Evolutionary conservation across 1,140 invertebrate genomes (phyloP).

Genomic region (Aradophagus sp.): DNA sequence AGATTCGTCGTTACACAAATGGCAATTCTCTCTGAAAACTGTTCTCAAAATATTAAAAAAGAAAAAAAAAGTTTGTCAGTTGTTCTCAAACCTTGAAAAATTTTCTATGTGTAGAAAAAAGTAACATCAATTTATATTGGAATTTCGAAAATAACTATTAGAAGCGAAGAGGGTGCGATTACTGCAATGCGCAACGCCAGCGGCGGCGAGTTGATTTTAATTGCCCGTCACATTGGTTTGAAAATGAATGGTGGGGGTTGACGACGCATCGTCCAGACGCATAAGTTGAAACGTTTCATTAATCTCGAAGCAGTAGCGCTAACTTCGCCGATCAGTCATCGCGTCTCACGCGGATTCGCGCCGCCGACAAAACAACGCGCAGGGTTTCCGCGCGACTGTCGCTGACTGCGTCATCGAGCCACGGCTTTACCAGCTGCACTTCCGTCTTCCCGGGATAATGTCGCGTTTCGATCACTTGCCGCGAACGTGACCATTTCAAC

Average conservation of each 20-base stretch:
- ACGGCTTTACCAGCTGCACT: slow-evolving; percentile 32
- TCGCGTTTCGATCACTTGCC: slow-evolving; percentile 19
- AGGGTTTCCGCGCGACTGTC: slow-evolving; percentile 34
- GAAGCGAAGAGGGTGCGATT: no score
- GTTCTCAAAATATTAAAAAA: no score
- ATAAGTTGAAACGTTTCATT: slow-evolving; percentile 28
- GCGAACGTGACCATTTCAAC: slow-evolving; percentile 9
- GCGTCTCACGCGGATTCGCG: slow-evolving; percentile 32
- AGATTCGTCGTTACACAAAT: no score
- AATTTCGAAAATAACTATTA: no score
- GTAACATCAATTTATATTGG: no score
- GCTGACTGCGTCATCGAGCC: slow-evolving; percentile 7
- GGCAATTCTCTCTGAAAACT: no score
- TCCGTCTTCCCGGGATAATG: slow-evolving; percentile 41
- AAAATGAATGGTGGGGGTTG: slow-evolving; percentile 25
- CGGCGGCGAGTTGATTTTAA: slow-evolving; percentile 20
- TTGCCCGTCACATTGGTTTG: slow-evolving; percentile 25
- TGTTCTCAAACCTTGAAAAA: no score
- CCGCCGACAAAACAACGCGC: slow-evolving; percentile 36
- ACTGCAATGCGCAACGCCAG: not conserved
- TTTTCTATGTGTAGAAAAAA: no score
- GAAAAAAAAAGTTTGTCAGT: no score
- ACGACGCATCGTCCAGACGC: slow-evolving; percentile 24
- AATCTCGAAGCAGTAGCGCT: slow-evolving; percentile 31
- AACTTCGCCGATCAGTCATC: slow-evolving; percentile 35